Evolutionary conservation across 1,140 invertebrate genomes (phyloP), one percentile per base, ranked within the genome.

Genomic region (Lasaia peninsularis): DNA sequence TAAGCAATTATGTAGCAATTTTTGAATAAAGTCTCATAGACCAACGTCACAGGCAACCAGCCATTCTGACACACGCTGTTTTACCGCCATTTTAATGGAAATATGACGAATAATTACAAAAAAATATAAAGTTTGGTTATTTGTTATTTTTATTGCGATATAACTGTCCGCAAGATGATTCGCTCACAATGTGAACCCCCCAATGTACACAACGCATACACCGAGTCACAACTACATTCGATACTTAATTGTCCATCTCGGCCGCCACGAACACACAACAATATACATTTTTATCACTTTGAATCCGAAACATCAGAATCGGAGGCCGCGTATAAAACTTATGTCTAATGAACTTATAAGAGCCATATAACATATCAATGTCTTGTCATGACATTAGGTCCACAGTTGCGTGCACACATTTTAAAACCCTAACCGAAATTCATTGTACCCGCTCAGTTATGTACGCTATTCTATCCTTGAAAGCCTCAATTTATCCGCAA

Each of bases 221-320:
- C 62, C 67, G 66, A 63, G 62, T 67, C 71, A 73, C 77, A 68
- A 64, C 75, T 80, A 80, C 72, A 74, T 78, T 77, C 71, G 68
- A 77, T 73, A 58, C 55, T 63, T 59, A 65, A 68, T 52, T 53
- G 79, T 80, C 76, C 75, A 33, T 73, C 75, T 60, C 74, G 74
- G 78, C 74, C 63, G 62, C 20, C 32, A 65, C 58, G 35, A 69
- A 53, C 68, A 70, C 75, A 67, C 62, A 48, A 48, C 40, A 48
- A 48, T 48, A 48, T 48, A 48, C 40, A 48, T 48, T 48, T 48
- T 48, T 52, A 31, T 32, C 50, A 52, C 50, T 32, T 32, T 52
- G 48, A 59, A 44, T 52, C 12, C 37, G 37, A 31, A 32, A 60
- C 35, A 55, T 35, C 53, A 28, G 14, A 55, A 48, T 48, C 37